phyloP scores from a whole-genome alignment of 2,888 invertebrate species.

The Agrotis segetum region DNA sequence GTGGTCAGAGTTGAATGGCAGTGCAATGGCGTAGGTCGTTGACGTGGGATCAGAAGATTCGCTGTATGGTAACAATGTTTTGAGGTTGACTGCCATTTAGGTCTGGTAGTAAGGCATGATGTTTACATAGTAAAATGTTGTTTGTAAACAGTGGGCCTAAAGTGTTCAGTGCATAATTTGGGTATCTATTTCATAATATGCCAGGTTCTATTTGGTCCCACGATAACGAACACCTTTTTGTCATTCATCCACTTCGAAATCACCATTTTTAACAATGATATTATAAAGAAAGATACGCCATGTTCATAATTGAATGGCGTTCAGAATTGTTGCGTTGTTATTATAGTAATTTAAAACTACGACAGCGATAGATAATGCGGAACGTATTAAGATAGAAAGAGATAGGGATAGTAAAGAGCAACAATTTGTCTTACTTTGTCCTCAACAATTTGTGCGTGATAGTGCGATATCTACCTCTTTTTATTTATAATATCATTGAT shows the following conservation, averaged over 20 bases:
- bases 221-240: not conserved
- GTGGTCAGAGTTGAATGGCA: constrained; percentile 65
- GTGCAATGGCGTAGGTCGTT: constrained; percentile 71
- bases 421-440: no score
- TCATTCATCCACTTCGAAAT: not conserved
- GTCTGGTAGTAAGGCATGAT: constrained; percentile 6
- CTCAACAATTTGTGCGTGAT: no score
- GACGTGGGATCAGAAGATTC: constrained; percentile 64
- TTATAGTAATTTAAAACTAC: no score
- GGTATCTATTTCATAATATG: not conserved
- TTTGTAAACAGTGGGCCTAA: constrained; percentile 33
- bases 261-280: no score
- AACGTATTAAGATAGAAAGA: no score
- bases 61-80: constrained; percentile 44
- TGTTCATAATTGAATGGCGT: no score
- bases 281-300: no score
- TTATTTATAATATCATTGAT: no score
- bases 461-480: no score
- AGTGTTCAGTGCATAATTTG: not conserved
- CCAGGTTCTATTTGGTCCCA: not conserved
- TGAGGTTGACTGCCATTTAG: constrained; percentile 29
- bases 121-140: constrained; percentile 26
- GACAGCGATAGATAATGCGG: no score
- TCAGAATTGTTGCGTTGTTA: no score
- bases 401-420: no score